These are phyloP conservation scores for Rhamnusium bicolor DNA, from an alignment of 2,888 invertebrate species.

Conservation along the genomic window DNA sequence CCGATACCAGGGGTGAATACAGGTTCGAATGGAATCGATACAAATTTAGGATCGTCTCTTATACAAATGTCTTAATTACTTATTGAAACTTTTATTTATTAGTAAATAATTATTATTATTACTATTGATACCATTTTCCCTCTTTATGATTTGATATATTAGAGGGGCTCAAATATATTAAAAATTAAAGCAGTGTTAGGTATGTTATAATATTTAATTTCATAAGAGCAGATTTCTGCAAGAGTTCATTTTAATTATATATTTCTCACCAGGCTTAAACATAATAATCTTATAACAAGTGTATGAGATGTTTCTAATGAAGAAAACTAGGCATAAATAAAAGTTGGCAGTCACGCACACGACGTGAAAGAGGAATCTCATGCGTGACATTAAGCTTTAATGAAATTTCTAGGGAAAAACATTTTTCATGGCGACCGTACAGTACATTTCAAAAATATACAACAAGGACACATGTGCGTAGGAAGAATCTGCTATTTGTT, in stretches of 20 bases:
- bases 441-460: neutral
- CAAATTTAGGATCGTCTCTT: too few species aligned
- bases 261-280: neutral
- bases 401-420: neutral
- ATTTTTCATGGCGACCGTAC: neutral
- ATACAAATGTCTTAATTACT: too few species aligned
- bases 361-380: slow-evolving; percentile 21
- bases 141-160: too few species aligned
- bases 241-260: neutral
- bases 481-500: neutral
- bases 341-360: slow-evolving; percentile 18
- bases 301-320: slow-evolving; percentile 2
- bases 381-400: slow-evolving; percentile 21
- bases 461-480: neutral
- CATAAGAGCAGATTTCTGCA: too few species aligned
- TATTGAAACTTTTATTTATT: too few species aligned
- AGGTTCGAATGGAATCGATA: too few species aligned
- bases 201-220: too few species aligned
- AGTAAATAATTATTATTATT: too few species aligned
- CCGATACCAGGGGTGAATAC: too few species aligned
- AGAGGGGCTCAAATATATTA: too few species aligned
- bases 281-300: neutral
- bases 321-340: neutral
- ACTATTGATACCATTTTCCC: too few species aligned
- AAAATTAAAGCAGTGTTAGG: too few species aligned